Evolutionary conservation across 1,140 invertebrate genomes (phyloP).

Genomic region (Saxidomus purpurata): DNA sequence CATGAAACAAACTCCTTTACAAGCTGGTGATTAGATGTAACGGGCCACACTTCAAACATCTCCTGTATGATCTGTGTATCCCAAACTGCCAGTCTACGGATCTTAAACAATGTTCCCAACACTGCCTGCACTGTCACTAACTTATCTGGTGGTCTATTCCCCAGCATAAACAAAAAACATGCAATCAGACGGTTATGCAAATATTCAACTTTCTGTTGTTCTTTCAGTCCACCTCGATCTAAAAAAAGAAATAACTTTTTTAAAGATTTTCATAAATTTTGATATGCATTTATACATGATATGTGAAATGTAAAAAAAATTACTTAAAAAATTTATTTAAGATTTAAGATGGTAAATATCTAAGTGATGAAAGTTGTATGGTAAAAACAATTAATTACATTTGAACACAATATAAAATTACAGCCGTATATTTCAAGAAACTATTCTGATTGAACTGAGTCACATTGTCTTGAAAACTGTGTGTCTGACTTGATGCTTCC

Average conservation of each 20-base stretch:
- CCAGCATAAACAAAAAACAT: slow-evolving; percentile 29
- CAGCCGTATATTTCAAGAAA: no score
- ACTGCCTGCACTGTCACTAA: background rate
- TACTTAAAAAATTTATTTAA: background rate
- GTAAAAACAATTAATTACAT: no score
- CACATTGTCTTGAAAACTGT: no score
- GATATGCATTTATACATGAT: no score
- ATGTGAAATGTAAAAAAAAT: background rate
- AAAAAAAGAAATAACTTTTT: background rate
- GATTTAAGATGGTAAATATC: background rate
- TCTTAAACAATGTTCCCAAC: slow-evolving; percentile 11
- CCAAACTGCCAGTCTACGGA: slow-evolving; percentile 18
- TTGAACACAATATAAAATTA: no score
- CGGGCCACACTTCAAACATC: slow-evolving; percentile 52
- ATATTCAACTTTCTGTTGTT: slow-evolving; percentile 5
- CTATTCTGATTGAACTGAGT: no score
- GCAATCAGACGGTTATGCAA: background rate
- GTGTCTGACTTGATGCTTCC: no score
- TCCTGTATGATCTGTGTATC: slow-evolving; percentile 37
- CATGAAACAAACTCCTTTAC: slow-evolving; percentile 50
- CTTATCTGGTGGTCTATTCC: slow-evolving; percentile 10
- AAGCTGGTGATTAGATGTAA: slow-evolving; percentile 16
- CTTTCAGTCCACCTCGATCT: slow-evolving; percentile 34
- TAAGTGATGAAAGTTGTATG: no score
- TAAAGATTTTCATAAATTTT: background rate